phyloP scores from a whole-genome alignment of 2,797 vertebrate genomes.

The Halcyon smyrnensis region DNA sequence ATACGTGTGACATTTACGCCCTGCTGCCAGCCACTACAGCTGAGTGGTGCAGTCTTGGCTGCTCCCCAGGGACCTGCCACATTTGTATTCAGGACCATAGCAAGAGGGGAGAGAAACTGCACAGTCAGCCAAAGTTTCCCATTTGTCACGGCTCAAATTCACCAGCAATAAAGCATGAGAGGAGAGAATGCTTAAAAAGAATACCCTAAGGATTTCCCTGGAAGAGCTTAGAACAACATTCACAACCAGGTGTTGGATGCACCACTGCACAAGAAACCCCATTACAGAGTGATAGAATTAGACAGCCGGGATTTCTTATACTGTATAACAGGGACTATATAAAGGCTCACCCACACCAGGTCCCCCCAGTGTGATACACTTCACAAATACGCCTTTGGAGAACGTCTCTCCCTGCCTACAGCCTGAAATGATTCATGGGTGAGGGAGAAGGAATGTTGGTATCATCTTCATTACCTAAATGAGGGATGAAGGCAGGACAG shows the following conservation, averaged over 20 bases:
- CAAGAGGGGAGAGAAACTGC: neutral
- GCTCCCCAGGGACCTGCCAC: slow-evolving; percentile 20
- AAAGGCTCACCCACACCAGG: neutral
- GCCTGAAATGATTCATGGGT: neutral
- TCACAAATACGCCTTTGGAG: neutral
- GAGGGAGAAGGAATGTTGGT: neutral
- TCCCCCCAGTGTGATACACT: fast-evolving
- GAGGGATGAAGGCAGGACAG: neutral
- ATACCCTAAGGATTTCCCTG: neutral
- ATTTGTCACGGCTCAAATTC: neutral
- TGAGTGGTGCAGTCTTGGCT: slow-evolving; percentile 59
- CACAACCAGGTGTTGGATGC: neutral
- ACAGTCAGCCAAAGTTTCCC: slow-evolving; percentile 18
- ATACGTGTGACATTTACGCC: neutral
- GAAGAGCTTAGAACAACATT: neutral
- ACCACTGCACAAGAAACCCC: neutral
- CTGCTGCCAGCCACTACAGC: neutral
- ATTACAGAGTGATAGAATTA: neutral
- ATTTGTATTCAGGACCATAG: slow-evolving; percentile 28
- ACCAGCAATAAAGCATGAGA: neutral
- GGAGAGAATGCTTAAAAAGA: neutral
- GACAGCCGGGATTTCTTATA: neutral
- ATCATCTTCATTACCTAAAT: neutral
- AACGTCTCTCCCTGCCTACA: neutral
- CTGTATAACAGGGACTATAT: neutral